A percentile compares a stretch with the other conserved stretches of the same genome.
phyloP scores from a whole-genome alignment of 2,797 vertebrate species.

The Channa striata region DNA sequence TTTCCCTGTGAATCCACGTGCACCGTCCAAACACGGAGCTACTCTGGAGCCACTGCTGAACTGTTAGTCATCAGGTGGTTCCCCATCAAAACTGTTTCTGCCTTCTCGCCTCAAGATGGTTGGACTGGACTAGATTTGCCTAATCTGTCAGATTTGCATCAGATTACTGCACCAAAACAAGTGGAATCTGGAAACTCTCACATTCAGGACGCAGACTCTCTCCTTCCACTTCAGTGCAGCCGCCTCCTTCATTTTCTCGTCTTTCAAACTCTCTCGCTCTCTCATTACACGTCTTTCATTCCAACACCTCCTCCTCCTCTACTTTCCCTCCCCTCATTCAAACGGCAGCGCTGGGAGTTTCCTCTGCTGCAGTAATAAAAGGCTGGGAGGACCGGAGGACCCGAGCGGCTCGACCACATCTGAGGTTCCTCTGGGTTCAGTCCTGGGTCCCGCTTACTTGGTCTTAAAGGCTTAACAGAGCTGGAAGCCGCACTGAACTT shows the following conservation, averaged over 20 bases:
- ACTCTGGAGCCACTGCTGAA: too few species aligned
- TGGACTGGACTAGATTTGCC: too few species aligned
- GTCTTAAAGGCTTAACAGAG: constrained; percentile 31
- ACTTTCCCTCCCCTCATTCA: constrained; percentile 2
- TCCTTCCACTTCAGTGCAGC: background rate
- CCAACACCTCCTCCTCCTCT: constrained; percentile 2
- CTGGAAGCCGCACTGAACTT: constrained; percentile 29
- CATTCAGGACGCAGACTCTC: too few species aligned
- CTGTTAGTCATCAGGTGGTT: too few species aligned
- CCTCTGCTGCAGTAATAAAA: constrained; percentile 48
- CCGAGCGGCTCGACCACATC: constrained; percentile 40
- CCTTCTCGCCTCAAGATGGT: too few species aligned
- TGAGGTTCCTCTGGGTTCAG: constrained; percentile 55
- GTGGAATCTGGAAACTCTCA: too few species aligned
- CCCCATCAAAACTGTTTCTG: too few species aligned
- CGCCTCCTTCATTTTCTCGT: background rate
- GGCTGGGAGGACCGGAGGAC: constrained; percentile 19
- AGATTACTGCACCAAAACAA: too few species aligned
- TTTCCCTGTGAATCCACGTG: too few species aligned
- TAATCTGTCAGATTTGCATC: too few species aligned
- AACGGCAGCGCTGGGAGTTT: constrained; percentile 40
- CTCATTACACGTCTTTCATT: constrained; percentile 34
- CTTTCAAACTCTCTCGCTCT: background rate
- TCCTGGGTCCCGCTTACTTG: constrained; percentile 46
- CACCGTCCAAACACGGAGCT: too few species aligned